Base-by-base conservation (phyloP, 2,888 invertebrate genomes). In the Fragum fragum region DNA sequence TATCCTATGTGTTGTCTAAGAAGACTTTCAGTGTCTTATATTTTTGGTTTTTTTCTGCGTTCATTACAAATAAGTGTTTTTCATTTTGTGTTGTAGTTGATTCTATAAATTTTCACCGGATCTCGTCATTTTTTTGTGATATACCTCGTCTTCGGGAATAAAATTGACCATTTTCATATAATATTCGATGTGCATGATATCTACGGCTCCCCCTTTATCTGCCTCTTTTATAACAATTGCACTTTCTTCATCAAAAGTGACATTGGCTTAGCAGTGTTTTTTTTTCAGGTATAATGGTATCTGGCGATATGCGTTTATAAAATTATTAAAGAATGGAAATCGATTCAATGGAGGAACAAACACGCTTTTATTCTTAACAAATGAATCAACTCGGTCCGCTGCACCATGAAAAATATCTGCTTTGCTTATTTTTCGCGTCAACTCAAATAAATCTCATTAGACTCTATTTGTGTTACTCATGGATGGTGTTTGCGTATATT, bases 191-290 rank as follows among this genome's bases (percentile, higher is more conserved):
- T 39, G 36, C 68, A 68, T 39, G 36, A 39, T 68, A 5, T 39
- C 26, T 18, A 39, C 42, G 1, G 68, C 68, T 1, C 42, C 68
- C 39, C 68, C 68, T 26, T 68, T 68, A 32, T 68, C 68, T 42
- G 42, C 68, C 39, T 68, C 68, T 7, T 39, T 42, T 23, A 68
- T 68, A 39, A 68, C 39, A 11, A 68, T 68, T 21, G 29, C n/a
- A 6, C 9, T 21, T 6, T 42, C 39, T 9, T 47, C n/a, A 18
- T 5, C 2, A 9, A 47, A 18, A 18, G 47, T 16, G 47, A 18
- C 47, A 2, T n/a, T 47, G 5, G 5, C 47, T 47, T 47, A 9
- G n/a, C 3, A 3, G n/a, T 47, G 47, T 47, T 47, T 2, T 9
- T n/a, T 36, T 36, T 36, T 47, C 5, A 14, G n/a, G 39, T 39